Evolutionary conservation across 2,113 vertebrate species (phyloP), one percentile per base, ranked within the genome.

Genomic region (Boleophthalmus pectinirostris): DNA sequence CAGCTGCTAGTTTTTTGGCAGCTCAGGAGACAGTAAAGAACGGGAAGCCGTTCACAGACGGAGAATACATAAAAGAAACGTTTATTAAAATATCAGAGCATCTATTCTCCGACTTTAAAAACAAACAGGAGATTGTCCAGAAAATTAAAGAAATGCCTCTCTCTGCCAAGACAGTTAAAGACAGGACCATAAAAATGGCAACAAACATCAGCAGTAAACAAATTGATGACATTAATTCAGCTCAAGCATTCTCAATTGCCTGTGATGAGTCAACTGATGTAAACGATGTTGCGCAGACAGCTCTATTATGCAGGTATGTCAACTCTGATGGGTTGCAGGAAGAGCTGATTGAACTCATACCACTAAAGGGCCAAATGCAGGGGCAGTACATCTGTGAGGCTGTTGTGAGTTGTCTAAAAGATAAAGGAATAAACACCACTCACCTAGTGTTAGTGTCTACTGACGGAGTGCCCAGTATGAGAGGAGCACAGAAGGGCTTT

Each of bases 171-270:
- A 87, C 68, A 13, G 71, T 89, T 72, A 87, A 79, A 15, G 81
- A 88, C 68, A 86, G 79, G 6, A 46, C 79, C 65, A 72, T 82
- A 29, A 78, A 86, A 75, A 79, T 84, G 83, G 81, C 77, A 82
- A 35, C 5, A 76, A 64, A 78, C 51, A 76, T 84, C 61, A 85
- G 51, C 68, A 74, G 11, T 5, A 51, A 87, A 20, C 82, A 85
- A 72, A 81, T 78, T 7, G 1, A 71, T 1, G 70, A 80, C 45
- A 82, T 83, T 29, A 82, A 71, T 80, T 86, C 46, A 65, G 77
- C 51, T 66, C 14, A 0, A 14, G 70, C 57, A 0, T 78, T 21
- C 1, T 53, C 47, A 73, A 56, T 64, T 1, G 64, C 46, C 46
- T 75, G 73, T 68, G 73, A 75, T 54, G 69, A 47, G n/a, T 80